These are phyloP conservation scores for Sarcophaga rosellei DNA, from an alignment of 2,888 invertebrate species.

Conservation along the genomic window DNA sequence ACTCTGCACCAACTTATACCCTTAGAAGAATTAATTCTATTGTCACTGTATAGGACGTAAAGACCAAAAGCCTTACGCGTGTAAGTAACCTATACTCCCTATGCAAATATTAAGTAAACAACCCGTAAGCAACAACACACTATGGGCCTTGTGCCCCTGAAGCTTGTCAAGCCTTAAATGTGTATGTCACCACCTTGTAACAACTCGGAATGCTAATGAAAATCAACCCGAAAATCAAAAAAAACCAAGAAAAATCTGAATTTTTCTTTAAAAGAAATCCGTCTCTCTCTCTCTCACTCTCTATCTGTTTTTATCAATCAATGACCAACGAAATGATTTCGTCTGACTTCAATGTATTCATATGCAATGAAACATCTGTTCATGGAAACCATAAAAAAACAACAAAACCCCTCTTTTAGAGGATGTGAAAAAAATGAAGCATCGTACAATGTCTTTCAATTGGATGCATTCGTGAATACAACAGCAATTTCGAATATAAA, in stretches of 20 bases:
- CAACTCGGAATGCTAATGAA: neutral
- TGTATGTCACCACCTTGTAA: neutral
- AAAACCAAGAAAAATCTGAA: neutral
- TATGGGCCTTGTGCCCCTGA: too few species aligned
- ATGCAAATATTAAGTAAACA: neutral
- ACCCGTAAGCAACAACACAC: too few species aligned
- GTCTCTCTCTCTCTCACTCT: neutral
- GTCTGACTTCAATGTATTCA: too few species aligned
- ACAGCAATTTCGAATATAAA: slow-evolving; percentile 83
- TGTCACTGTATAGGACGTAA: too few species aligned
- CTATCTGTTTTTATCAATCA: neutral
- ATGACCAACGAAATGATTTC: neutral
- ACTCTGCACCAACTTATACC: too few species aligned
- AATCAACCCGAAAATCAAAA: too few species aligned
- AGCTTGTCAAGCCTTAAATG: too few species aligned
- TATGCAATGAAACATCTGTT: neutral
- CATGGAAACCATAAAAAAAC: neutral
- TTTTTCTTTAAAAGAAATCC: neutral
- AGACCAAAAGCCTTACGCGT: too few species aligned
- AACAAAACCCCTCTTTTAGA: slow-evolving; percentile 80
- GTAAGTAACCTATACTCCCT: too few species aligned
- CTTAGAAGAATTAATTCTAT: too few species aligned
- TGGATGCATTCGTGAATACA: slow-evolving; percentile 87
- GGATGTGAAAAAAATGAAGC: slow-evolving; percentile 88
- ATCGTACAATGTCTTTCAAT: slow-evolving; percentile 88